phyloP scores from a whole-genome alignment of 2,797 vertebrate species.

The Masticophis lateralis region DNA sequence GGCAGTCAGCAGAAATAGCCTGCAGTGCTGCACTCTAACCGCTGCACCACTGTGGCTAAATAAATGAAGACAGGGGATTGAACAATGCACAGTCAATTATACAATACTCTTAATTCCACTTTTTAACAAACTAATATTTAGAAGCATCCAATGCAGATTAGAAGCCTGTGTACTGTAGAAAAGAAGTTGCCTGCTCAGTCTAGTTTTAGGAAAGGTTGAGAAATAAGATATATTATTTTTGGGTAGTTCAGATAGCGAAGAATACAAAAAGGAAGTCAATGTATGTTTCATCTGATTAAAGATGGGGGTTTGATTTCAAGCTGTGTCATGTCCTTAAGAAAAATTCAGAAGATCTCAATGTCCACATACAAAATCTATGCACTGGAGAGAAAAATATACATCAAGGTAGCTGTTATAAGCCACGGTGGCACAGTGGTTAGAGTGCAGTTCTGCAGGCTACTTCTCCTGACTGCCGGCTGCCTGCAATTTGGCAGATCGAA shows the following conservation, averaged over 20 bases:
- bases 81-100: background rate
- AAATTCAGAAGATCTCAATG: background rate
- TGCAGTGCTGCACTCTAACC: no score
- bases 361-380: background rate
- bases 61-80: background rate
- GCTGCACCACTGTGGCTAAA: background rate
- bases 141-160: background rate
- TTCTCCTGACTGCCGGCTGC: no score
- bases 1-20: no score
- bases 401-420: background rate
- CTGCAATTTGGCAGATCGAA: no score
- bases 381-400: background rate
- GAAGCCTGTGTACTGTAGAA: background rate
- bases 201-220: background rate
- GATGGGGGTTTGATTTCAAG: background rate
- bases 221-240: background rate
- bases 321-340: background rate
- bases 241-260: background rate
- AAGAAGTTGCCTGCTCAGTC: background rate
- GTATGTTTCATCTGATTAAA: background rate
- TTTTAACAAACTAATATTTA: background rate
- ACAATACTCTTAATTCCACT: background rate
- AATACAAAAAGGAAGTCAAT: background rate
- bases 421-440: no score
- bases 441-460: no score